Evolutionary conservation across 2,888 invertebrate species (phyloP).

Genomic region (Noctuana brunneofusca): DNA sequence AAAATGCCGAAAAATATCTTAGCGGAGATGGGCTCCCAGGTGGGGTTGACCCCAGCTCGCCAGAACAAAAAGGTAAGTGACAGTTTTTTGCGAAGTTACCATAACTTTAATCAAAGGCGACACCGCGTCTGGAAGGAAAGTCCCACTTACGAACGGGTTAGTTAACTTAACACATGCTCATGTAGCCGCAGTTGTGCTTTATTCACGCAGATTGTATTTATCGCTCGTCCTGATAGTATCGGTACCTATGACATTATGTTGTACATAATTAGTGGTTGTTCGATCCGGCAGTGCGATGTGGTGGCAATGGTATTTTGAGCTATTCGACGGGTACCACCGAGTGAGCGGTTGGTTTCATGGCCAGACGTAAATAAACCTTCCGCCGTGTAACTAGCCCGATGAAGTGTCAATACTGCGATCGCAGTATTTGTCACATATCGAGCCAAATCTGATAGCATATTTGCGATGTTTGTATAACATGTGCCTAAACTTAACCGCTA

Average conservation of each 20-base stretch:
- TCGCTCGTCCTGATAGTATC: neutral
- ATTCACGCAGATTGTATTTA: neutral
- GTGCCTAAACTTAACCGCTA: neutral
- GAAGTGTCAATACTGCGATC: constrained; percentile 64
- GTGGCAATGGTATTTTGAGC: constrained; percentile 53
- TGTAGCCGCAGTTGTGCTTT: neutral
- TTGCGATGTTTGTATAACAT: neutral
- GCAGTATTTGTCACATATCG: constrained; percentile 13
- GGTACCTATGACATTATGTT: constrained; percentile 7
- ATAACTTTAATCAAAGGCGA: constrained; percentile 16
- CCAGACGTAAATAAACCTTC: constrained; percentile 68
- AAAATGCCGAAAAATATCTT: constrained; percentile 77
- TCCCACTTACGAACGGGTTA: constrained; percentile 25
- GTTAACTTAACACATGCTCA: constrained; percentile 29
- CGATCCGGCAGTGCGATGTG: constrained; percentile 28
- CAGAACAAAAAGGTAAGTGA: constrained; percentile 70
- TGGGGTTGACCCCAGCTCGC: constrained; percentile 70
- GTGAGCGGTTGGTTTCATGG: constrained; percentile 68
- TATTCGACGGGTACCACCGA: constrained; percentile 50
- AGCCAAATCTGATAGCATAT: constrained; percentile 1
- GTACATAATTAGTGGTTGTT: neutral
- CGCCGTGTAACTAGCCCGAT: constrained; percentile 46
- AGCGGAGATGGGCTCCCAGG: constrained; percentile 79
- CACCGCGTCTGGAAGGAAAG: constrained; percentile 32
- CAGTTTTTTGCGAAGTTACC: constrained; percentile 1